Conservation (phyloP, 2,797 vertebrate species). For the Myripristis murdjan region DNA sequence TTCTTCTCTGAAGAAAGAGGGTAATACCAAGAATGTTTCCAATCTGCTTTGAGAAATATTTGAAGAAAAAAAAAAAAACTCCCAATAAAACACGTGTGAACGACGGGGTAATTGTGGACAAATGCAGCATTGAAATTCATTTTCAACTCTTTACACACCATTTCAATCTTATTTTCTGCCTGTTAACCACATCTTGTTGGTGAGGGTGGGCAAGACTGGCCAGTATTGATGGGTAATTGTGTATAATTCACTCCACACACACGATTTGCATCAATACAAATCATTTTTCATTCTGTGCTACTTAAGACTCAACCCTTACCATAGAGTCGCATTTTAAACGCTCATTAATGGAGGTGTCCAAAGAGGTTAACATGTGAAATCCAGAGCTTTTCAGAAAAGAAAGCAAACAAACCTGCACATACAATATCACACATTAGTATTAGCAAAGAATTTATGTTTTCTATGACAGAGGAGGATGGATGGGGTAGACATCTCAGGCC, state of each 20-base stretch:
- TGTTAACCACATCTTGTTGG: conserved; percentile 99
- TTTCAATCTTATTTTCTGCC: conserved; percentile 99
- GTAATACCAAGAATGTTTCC: conserved; percentile 89
- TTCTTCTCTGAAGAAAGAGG: conserved; percentile 87
- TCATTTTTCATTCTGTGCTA: conserved; percentile 90
- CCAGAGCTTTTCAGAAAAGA: conserved; percentile 38
- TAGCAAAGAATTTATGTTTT: conserved; percentile 25
- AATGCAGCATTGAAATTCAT: conserved; percentile 99
- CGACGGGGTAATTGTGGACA: conserved; percentile 99
- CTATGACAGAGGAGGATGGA: conserved; percentile 27
- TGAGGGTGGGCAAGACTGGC: conserved; percentile 97
- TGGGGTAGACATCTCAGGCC: conserved; percentile 35
- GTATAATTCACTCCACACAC: conserved; percentile 95
- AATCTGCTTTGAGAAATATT: conserved; percentile 95
- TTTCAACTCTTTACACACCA: conserved; percentile 99
- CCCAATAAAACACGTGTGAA: conserved; percentile 99
- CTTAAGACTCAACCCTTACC: conserved; percentile 88
- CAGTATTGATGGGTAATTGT: conserved; percentile 98
- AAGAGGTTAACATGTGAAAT: conserved; percentile 76
- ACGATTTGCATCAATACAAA: conserved; percentile 95
- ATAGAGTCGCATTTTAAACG: conserved; percentile 90
- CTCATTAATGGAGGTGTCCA: conserved; percentile 86
- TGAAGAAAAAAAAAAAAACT: conserved; percentile 80
- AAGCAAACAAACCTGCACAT: conserved; percentile 39
- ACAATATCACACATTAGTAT: conserved; percentile 15